Conservation (phyloP, 2,797 vertebrate genomes). For the Premnoplex brunnescens region DNA sequence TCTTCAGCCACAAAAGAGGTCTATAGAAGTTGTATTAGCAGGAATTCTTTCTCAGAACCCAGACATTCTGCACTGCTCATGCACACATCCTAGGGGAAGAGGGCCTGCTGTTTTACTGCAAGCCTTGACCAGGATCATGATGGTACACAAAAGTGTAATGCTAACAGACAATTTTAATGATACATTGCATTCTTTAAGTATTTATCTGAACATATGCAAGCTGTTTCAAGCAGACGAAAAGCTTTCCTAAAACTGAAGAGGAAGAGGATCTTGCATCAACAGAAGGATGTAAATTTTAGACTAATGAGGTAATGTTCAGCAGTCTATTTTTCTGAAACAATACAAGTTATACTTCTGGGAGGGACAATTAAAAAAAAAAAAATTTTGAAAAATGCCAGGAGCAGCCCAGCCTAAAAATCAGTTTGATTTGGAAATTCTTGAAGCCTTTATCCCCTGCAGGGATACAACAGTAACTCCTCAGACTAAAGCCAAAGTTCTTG, state of each 20-base stretch:
- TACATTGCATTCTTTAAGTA: background rate
- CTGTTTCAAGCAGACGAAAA: background rate
- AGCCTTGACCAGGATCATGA: background rate
- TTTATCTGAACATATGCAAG: background rate
- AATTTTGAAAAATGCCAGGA: background rate
- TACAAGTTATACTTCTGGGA: background rate
- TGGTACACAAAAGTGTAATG: background rate
- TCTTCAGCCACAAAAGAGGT: background rate
- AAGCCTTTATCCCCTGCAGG: background rate
- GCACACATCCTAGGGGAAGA: rapidly evolving
- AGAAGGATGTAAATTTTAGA: background rate
- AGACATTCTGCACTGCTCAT: background rate
- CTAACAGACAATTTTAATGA: background rate
- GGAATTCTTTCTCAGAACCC: background rate
- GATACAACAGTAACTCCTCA: background rate
- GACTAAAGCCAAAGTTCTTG: background rate
- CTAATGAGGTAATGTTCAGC: background rate
- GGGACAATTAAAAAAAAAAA: background rate
- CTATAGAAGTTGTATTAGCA: background rate
- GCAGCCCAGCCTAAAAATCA: background rate
- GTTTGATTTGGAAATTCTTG: background rate
- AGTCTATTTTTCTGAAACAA: background rate
- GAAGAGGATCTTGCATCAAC: background rate
- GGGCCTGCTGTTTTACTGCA: background rate
- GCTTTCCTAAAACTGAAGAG: background rate